Evolutionary conservation across 2,888 invertebrate genomes (phyloP).

Genomic region (Agrypnus murinus): DNA sequence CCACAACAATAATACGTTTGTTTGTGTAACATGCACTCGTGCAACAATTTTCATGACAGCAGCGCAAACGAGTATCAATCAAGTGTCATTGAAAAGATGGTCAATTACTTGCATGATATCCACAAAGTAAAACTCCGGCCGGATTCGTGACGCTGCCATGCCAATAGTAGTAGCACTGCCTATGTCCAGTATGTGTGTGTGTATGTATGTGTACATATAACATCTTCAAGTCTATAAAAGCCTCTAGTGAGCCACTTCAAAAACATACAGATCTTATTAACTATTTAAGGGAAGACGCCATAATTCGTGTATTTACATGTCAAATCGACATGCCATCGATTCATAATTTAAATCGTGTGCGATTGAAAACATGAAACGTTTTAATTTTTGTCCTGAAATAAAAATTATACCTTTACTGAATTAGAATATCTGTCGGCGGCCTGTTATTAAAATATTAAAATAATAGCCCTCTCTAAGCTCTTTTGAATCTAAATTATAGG

Average conservation of each 20-base stretch:
- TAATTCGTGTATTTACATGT: slow-evolving; percentile 56
- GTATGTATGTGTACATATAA: neutral
- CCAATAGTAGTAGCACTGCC: too few species aligned
- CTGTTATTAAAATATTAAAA: slow-evolving; percentile 42
- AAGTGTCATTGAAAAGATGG: slow-evolving; percentile 46
- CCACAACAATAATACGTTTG: slow-evolving; percentile 34
- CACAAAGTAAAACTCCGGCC: slow-evolving; percentile 30
- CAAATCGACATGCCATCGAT: slow-evolving; percentile 54
- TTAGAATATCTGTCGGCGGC: slow-evolving; percentile 37
- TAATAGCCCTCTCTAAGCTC: slow-evolving; percentile 27
- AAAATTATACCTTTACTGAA: slow-evolving; percentile 48
- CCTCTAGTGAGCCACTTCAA: slow-evolving; percentile 35
- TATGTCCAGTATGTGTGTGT: too few species aligned
- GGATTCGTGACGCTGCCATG: slow-evolving; percentile 43
- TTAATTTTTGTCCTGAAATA: slow-evolving; percentile 50
- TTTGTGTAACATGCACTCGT: slow-evolving; percentile 37
- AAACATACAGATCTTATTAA: slow-evolving; percentile 48
- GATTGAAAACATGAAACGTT: slow-evolving; percentile 53
- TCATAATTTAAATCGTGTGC: slow-evolving; percentile 51
- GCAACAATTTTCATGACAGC: slow-evolving; percentile 39
- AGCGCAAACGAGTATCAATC: slow-evolving; percentile 43
- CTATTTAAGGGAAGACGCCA: slow-evolving; percentile 51
- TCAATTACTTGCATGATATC: slow-evolving; percentile 49
- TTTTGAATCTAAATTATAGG: slow-evolving; percentile 37
- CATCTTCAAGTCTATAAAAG: slow-evolving; percentile 34